These are phyloP conservation scores for Erpobdella octoculata DNA, from an alignment of 2,888 invertebrate genomes.

Conservation along the genomic window DNA sequence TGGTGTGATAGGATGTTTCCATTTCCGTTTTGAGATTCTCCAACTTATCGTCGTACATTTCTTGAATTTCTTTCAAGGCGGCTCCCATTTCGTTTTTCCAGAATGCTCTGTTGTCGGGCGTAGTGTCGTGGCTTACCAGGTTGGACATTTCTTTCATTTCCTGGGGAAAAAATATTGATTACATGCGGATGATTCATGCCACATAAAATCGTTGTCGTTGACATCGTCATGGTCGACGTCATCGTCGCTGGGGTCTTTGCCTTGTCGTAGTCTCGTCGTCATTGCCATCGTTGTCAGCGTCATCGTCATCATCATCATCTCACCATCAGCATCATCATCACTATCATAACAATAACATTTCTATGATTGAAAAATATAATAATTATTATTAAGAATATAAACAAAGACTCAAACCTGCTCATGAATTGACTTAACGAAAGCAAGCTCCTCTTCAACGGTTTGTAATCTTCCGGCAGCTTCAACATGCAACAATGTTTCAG, in stretches of 20 bases:
- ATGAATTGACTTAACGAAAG: slow-evolving; percentile 54
- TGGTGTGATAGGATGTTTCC: slow-evolving; percentile 55
- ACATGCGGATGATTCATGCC: background rate
- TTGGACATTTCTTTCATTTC: slow-evolving; percentile 55
- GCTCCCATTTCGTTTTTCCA: slow-evolving; percentile 56
- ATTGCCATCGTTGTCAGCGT: too few relatives aligned
- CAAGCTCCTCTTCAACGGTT: slow-evolving; percentile 54
- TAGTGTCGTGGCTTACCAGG: slow-evolving; percentile 54
- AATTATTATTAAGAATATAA: background rate
- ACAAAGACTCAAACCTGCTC: slow-evolving; percentile 48
- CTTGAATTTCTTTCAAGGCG: slow-evolving; percentile 55
- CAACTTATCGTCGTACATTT: slow-evolving; percentile 54
- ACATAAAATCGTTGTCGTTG: background rate
- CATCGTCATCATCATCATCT: too few relatives aligned
- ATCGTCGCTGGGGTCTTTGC: too few relatives aligned
- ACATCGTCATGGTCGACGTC: too few relatives aligned
- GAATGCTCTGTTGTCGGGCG: slow-evolving; percentile 56
- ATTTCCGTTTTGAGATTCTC: slow-evolving; percentile 52
- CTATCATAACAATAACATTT: too few relatives aligned
- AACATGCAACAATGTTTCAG: slow-evolving; percentile 54
- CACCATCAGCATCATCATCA: too few relatives aligned
- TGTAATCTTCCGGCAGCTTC: slow-evolving; percentile 55
- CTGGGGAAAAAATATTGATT: slow-evolving; percentile 36
- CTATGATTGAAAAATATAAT: background rate
- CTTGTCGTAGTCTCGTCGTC: too few relatives aligned